These are phyloP conservation scores for Platycheirus rosarum DNA, from an alignment of 2,888 invertebrate genomes.

Conservation along the genomic window DNA sequence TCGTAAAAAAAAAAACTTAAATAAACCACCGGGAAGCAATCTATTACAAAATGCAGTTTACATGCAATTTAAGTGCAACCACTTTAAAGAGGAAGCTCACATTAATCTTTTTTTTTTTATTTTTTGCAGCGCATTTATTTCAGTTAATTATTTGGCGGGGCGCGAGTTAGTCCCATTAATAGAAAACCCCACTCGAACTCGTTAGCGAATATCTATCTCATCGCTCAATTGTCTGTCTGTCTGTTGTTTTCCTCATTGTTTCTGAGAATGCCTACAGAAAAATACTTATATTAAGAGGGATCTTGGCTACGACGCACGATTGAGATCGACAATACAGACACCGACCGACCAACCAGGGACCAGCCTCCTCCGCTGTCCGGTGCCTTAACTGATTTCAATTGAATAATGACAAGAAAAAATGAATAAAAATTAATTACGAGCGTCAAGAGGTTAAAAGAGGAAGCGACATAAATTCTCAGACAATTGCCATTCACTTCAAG, in stretches of 20 bases:
- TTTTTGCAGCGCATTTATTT: slow-evolving; percentile 58
- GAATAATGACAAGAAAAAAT: slow-evolving; percentile 70
- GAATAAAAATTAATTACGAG: slow-evolving; percentile 68
- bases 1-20: neutral
- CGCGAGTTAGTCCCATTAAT: slow-evolving; percentile 67
- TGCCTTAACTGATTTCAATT: slow-evolving; percentile 66
- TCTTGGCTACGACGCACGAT: slow-evolving; percentile 3
- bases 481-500: slow-evolving; percentile 44
- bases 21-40: slow-evolving; percentile 15
- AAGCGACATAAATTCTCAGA: slow-evolving; percentile 58
- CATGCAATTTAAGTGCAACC: neutral
- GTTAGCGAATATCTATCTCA: slow-evolving; percentile 33
- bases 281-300: slow-evolving; percentile 43
- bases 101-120: slow-evolving; percentile 17
- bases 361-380: slow-evolving; percentile 41
- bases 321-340: slow-evolving; percentile 6
- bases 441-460: slow-evolving; percentile 12
- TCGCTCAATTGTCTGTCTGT: slow-evolving; percentile 25
- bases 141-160: slow-evolving; percentile 65
- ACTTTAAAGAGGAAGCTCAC: slow-evolving; percentile 28
- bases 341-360: neutral
- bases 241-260: slow-evolving; percentile 8
- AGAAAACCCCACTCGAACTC: slow-evolving; percentile 57
- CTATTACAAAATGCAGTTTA: slow-evolving; percentile 9
- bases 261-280: neutral